Evolutionary conservation across 2,797 vertebrate species (phyloP).

Genomic region (Kryptopterus vitreolus): DNA sequence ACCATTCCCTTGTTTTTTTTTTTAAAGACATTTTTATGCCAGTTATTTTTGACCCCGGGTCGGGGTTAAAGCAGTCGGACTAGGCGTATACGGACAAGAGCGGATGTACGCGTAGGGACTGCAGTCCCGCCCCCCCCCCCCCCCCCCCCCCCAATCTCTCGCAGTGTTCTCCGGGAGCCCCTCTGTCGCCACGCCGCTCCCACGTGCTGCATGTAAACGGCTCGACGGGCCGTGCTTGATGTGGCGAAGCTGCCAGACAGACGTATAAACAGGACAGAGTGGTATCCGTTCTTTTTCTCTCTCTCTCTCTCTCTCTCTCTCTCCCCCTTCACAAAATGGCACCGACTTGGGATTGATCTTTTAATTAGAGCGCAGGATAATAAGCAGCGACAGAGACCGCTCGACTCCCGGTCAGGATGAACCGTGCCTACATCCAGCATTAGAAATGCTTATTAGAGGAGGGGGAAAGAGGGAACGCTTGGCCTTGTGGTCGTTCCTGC

Average conservation of each 20-base stretch:
- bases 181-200: slow-evolving; percentile 28
- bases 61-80: not conserved
- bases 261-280: slow-evolving; percentile 53
- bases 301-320: slow-evolving; percentile 42
- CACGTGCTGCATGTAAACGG: slow-evolving; percentile 52
- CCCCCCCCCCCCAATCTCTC: slow-evolving; percentile 24
- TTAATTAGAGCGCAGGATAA: slow-evolving; percentile 52
- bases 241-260: slow-evolving; percentile 48
- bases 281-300: slow-evolving; percentile 52
- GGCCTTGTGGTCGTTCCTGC: slow-evolving; percentile 3
- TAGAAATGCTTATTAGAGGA: slow-evolving; percentile 32
- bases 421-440: slow-evolving; percentile 13
- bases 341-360: slow-evolving; percentile 46
- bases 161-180: slow-evolving; percentile 37
- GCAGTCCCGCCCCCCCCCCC: not conserved
- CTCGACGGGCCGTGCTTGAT: slow-evolving; percentile 49
- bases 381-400: slow-evolving; percentile 40
- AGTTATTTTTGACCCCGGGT: no score
- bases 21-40: no score
- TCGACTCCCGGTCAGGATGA: slow-evolving; percentile 31
- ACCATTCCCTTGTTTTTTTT: not conserved
- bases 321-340: slow-evolving; percentile 51
- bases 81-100: slow-evolving; percentile 17
- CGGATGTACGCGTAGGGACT: slow-evolving; percentile 38
- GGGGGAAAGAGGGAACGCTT: not conserved